Evolutionary conservation across 2,797 vertebrate species (phyloP).

Genomic region (Numenius phaeopus): DNA sequence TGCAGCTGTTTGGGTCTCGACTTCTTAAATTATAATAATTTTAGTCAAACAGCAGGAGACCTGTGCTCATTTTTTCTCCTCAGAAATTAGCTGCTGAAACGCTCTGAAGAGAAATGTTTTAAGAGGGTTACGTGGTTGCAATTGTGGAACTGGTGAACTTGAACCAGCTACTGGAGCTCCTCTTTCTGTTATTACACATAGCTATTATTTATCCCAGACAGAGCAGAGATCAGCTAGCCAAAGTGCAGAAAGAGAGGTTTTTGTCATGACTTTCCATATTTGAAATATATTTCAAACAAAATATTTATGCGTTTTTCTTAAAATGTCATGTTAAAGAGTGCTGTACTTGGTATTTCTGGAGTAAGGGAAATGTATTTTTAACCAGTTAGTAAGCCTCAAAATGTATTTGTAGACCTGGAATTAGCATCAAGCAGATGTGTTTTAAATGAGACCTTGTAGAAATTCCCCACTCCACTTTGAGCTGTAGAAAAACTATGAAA

Average conservation of each 20-base stretch:
- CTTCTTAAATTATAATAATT: slow-evolving; percentile 47
- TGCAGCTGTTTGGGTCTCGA: slow-evolving; percentile 34
- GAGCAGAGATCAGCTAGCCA: background rate
- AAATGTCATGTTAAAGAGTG: background rate
- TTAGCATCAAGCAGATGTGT: background rate
- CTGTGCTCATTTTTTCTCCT: background rate
- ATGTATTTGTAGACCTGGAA: background rate
- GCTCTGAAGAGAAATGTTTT: background rate
- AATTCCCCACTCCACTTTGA: background rate
- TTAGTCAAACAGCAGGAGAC: background rate
- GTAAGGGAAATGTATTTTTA: background rate
- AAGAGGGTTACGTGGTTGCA: background rate
- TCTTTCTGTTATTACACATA: background rate
- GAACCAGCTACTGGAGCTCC: background rate
- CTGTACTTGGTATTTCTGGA: background rate
- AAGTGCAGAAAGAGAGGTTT: background rate
- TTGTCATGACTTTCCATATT: background rate
- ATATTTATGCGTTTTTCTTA: background rate
- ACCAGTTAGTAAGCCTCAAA: background rate
- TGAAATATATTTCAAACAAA: background rate
- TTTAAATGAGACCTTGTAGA: background rate
- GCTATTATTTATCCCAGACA: background rate
- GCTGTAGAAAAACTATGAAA: background rate
- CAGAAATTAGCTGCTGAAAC: slow-evolving; percentile 16
- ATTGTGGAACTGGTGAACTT: slow-evolving; percentile 11